These are phyloP conservation scores for Chauna torquata DNA, from an alignment of 2,113 vertebrate genomes.

Conservation along the genomic window DNA sequence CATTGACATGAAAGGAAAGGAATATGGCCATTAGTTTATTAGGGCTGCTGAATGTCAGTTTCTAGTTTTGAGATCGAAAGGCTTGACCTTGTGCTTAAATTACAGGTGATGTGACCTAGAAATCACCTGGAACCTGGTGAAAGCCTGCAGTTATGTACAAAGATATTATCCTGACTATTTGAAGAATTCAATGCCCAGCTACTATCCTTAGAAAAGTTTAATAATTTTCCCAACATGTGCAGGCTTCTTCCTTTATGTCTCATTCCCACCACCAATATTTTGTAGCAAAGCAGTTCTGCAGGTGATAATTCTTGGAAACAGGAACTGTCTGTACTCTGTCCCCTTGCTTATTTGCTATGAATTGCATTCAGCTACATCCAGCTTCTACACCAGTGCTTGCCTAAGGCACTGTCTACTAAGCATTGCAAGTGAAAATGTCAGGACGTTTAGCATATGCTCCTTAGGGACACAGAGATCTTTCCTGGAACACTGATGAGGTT, in stretches of 20 bases:
- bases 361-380: neutral
- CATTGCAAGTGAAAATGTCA: slow-evolving; percentile 40
- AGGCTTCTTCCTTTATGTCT: neutral
- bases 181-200: neutral
- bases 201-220: neutral
- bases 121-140: neutral
- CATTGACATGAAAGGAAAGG: neutral
- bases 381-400: neutral
- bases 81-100: neutral
- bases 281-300: neutral
- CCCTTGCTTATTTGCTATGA: neutral
- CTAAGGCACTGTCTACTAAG: slow-evolving; percentile 30
- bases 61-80: neutral
- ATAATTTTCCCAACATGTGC: neutral
- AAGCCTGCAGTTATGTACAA: neutral
- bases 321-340: neutral
- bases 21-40: neutral
- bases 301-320: neutral
- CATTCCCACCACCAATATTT: neutral
- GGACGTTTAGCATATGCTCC: slow-evolving; percentile 48
- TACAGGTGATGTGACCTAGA: neutral
- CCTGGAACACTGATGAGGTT: neutral
- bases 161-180: neutral
- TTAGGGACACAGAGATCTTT: slow-evolving; percentile 35
- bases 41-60: neutral